Percentiles rank a stretch among this genome's conserved stretches.
These are phyloP conservation scores for Caiman crocodilus DNA, from an alignment of 2,797 vertebrate species.

Conservation along the genomic window DNA sequence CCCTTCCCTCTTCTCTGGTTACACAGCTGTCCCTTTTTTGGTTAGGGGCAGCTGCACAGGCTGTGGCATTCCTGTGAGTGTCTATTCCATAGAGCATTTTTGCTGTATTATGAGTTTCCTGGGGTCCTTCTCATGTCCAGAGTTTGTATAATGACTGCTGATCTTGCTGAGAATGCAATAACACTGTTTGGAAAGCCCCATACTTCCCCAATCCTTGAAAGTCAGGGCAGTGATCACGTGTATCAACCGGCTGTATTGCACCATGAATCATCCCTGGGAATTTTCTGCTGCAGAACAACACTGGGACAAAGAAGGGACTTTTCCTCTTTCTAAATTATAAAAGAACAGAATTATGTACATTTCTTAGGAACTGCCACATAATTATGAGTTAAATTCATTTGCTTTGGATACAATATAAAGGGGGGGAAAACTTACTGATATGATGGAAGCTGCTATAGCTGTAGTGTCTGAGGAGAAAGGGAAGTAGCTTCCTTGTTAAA, in stretches of 20 bases:
- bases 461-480: not conserved
- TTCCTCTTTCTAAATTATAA: not conserved
- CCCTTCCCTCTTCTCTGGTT: not conserved
- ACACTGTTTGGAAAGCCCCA: slow-evolving; percentile 51
- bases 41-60: not conserved
- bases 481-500: not conserved
- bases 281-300: slow-evolving; percentile 20
- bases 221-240: not conserved
- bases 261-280: slow-evolving; percentile 28
- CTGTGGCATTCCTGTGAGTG: not conserved
- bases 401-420: not conserved
- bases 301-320: slow-evolving; percentile 14
- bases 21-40: not conserved
- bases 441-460: not conserved
- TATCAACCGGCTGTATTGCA: not conserved
- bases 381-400: not conserved
- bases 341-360: not conserved
- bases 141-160: not conserved
- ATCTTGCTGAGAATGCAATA: not conserved
- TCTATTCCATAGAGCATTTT: not conserved
- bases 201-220: slow-evolving; percentile 4
- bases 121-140: rapidly evolving
- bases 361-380: not conserved
- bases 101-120: not conserved
- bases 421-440: not conserved